These are phyloP conservation scores for Microchirus variegatus DNA, from an alignment of 2,797 vertebrate species.

Conservation along the genomic window DNA sequence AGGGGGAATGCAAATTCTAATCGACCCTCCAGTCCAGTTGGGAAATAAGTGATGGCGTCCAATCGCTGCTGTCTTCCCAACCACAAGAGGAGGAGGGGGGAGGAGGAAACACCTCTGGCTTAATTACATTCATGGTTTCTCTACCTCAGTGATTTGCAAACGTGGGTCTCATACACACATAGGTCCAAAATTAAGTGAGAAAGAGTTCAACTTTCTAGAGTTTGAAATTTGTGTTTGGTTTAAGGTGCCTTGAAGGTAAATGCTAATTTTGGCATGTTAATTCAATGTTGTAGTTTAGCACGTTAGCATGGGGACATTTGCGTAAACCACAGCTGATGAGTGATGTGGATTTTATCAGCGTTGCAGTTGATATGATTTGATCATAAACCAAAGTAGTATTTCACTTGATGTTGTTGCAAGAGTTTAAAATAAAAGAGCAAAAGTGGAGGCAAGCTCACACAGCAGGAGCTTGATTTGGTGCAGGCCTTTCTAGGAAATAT, in stretches of 20 bases:
- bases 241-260: background rate
- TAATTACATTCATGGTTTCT: constrained; percentile 51
- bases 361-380: too few species aligned
- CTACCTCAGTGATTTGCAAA: constrained; percentile 30
- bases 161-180: background rate
- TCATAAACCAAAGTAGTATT: too few species aligned
- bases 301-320: background rate
- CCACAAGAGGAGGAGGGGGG: constrained; percentile 12
- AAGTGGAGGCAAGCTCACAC: too few species aligned
- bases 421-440: too few species aligned
- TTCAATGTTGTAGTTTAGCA: background rate
- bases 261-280: background rate
- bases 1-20: constrained; percentile 59
- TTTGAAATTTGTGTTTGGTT: constrained; percentile 5
- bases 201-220: constrained; percentile 5
- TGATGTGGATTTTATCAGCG: background rate
- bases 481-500: too few species aligned
- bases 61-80: constrained; percentile 27
- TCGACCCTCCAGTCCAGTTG: constrained; percentile 51
- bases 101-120: constrained; percentile 34
- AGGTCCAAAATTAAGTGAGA: constrained; percentile 20
- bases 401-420: too few species aligned
- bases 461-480: too few species aligned
- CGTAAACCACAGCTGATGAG: too few species aligned
- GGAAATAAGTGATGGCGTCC: constrained; percentile 60